These are phyloP conservation scores for Sphyrna mokarran DNA, from an alignment of 2,113 vertebrate genomes.

Conservation along the genomic window DNA sequence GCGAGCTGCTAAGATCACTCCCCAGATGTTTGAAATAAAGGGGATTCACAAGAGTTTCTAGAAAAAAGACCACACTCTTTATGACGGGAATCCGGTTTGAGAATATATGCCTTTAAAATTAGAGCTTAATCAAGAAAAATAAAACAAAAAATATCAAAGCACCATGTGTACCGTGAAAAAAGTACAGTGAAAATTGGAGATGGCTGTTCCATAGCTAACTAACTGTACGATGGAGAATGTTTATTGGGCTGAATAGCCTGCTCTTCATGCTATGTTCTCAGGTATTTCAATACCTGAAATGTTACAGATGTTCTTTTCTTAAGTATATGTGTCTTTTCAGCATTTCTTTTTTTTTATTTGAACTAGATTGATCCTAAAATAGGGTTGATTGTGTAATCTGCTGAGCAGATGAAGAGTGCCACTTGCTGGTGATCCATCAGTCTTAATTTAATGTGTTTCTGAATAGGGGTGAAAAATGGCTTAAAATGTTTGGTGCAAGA, in stretches of 20 bases:
- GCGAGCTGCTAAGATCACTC: no score
- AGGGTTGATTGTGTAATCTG: not conserved
- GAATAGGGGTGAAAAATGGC: not conserved
- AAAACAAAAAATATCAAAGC: not conserved
- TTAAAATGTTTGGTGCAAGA: not conserved
- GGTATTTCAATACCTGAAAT: not conserved
- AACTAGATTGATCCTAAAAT: not conserved
- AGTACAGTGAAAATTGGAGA: not conserved
- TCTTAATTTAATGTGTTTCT: not conserved
- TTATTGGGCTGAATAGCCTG: not conserved
- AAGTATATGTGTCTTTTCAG: not conserved
- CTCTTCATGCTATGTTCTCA: not conserved
- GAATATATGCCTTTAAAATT: not conserved
- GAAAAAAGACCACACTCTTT: not conserved
- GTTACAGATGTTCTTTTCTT: not conserved
- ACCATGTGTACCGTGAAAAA: not conserved
- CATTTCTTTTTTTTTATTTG: not conserved
- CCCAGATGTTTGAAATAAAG: not conserved
- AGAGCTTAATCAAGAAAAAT: not conserved
- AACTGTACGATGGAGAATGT: not conserved
- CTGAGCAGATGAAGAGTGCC: not conserved
- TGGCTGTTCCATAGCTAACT: not conserved
- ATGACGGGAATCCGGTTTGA: not conserved
- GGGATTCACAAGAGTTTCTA: not conserved
- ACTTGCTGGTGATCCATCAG: not conserved